Evolutionary conservation across 2,888 invertebrate species (phyloP).

Genomic region (Acanthosoma haemorrhoidale): DNA sequence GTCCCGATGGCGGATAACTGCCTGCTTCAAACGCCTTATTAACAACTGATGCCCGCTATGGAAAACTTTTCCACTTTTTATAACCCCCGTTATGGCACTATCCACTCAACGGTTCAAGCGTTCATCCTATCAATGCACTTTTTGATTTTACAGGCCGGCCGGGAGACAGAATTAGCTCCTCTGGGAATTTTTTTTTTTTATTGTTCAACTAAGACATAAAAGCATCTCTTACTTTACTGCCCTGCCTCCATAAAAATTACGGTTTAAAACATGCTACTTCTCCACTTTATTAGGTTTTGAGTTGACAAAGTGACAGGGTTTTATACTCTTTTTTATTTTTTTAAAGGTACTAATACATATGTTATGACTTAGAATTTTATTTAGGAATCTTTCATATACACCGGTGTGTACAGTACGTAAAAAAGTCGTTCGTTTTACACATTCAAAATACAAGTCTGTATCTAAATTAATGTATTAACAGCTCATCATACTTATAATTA

Average conservation of each 20-base stretch:
- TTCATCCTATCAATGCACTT: neutral
- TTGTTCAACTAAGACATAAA: neutral
- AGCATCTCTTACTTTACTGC: neutral
- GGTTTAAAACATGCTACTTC: neutral
- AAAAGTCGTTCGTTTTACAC: too few species aligned
- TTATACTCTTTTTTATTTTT: too few species aligned
- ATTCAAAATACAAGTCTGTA: too few species aligned
- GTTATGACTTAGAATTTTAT: too few species aligned
- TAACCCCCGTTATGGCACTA: neutral
- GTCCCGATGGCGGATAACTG: neutral
- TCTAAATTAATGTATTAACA: too few species aligned
- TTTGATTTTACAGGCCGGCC: neutral
- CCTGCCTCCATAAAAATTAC: neutral
- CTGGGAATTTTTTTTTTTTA: conserved; percentile 4
- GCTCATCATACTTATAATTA: too few species aligned
- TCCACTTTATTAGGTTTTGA: neutral
- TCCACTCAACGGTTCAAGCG: neutral
- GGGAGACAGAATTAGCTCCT: neutral
- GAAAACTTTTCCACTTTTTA: neutral
- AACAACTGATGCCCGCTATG: neutral
- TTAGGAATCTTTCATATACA: too few species aligned
- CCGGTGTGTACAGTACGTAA: too few species aligned
- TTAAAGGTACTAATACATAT: too few species aligned
- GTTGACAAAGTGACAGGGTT: neutral
- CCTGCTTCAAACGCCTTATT: neutral